Evolutionary conservation across 2,797 vertebrate species (phyloP), one percentile per base, ranked within the genome.

Genomic region (Rhinichthys osculus): DNA sequence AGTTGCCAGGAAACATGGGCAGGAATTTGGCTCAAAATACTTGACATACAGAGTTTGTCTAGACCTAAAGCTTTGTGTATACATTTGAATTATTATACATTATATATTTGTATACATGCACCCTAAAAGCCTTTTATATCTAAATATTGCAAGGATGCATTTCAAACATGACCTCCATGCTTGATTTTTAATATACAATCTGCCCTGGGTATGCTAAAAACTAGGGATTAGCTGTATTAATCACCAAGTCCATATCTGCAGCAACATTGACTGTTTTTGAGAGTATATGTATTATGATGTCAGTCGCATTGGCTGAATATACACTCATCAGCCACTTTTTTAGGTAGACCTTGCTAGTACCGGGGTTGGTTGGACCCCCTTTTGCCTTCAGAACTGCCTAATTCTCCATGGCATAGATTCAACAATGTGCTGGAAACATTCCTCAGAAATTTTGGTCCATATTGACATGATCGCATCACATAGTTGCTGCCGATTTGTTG

Each of bases 401-500:
- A 66, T 66, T 30, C 13, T 16, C 30, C 1, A 2, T 30, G 2
- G 5, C 27, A 30, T 30, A 16, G 1, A 64, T 16, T 66, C 6
- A 33, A 6, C 27, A 33, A 33, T 3, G 5, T 66, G 27, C 62
- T 66, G 62, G 13, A 66, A 66, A 33, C 62, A 16, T 30, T 64
- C 27, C 11, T 64, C 5, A 0, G 1, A 64, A 1, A 5, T 64
- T 16, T 30, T 30, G 13, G 7, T n/a, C 23, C 9, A 7, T 16
- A 16, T 30, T 30, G 27, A 30, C 27, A 64, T 30, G n/a, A 30
- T 2, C 14, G 27, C 13, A 30, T 64, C 14, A 16, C 14, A 64
- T 85, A 88, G 88, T 89, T 92, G 85, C 77, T 87, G 88, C 86
- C 92, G 90, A 91, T 92, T 93, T 92, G 82, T 92, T 73, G 42